Percentiles rank a stretch among this genome's conserved stretches.
phyloP scores from a whole-genome alignment of 2,888 invertebrate genomes.

The Prenolepis imparis region DNA sequence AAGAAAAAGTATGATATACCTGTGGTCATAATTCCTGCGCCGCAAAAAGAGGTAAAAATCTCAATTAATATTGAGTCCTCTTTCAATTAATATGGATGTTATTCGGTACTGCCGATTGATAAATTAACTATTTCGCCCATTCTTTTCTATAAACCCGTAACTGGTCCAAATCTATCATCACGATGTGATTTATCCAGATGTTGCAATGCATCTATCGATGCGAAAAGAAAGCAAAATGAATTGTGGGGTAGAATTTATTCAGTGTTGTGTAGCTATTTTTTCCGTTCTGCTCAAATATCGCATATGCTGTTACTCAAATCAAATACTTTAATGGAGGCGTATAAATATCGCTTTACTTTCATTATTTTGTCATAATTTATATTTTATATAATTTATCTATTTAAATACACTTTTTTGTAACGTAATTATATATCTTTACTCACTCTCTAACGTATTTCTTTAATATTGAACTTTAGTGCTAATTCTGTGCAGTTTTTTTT shows the following conservation, averaged over 20 bases:
- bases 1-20: constrained; percentile 75
- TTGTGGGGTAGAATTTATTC: background rate
- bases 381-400: background rate
- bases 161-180: background rate
- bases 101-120: constrained; percentile 32
- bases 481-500: background rate
- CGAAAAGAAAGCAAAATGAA: constrained; percentile 15
- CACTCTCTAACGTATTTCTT: background rate
- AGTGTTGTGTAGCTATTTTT: constrained; percentile 4
- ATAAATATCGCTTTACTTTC: background rate
- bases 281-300: background rate
- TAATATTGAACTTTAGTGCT: background rate
- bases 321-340: background rate
- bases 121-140: background rate
- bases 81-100: constrained; percentile 37
- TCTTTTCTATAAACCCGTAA: background rate
- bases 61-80: constrained; percentile 75
- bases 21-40: constrained; percentile 83
- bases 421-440: background rate
- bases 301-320: background rate
- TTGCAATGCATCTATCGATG: constrained; percentile 3
- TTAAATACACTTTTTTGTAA: background rate
- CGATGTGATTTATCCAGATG: background rate
- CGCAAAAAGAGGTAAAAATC: constrained; percentile 81
- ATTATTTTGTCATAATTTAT: background rate